Base-by-base conservation (phyloP, 1,140 invertebrate genomes). In the Trichogramma pretiosum region DNA sequence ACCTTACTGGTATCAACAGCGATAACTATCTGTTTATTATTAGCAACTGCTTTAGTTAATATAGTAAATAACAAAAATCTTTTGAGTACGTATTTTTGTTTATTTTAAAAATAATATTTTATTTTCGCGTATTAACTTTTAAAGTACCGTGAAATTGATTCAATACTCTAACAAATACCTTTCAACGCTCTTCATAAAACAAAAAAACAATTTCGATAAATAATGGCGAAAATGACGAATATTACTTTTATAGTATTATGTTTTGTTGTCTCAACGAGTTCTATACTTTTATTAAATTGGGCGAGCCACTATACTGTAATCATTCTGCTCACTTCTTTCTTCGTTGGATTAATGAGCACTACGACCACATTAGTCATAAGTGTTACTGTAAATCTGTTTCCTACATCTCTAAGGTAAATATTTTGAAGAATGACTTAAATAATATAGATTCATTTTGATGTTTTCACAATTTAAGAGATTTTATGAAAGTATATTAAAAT, bases 321-420 rank as follows among this genome's bases (percentile, higher is more conserved):
- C 7, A 5, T 46, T 14, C 37, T 17, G 0, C 51, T 74, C 13
- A 73, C 77, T 22, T 72, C 72, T 24, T 57, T 74, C n/a, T 76
- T 73, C 10, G 54, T 79, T 5, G 74, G 77, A 0, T 48, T 78
- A 37, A 75, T 75, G 49, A 69, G 72, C 8, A 66, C 77, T 3
- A 64, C 61, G 47, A 64, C 67, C 2, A 76, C 74, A 13, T 64
- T 75, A 1, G 54, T 79, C 2, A 66, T 78, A 4, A 73, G 72
- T 28, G 72, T 76, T 35, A 67, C 69, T 1, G 77, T 81, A 2
- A 73, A 79, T 9, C 56, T 77, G 13, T 79, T 79, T 52, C 76
- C 77, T 26, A 79, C 77, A 0, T 60, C 69, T 17, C 59, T 77
- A 24, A 72, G 77, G 77, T 77, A 56, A 49, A 34, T n/a, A n/a